phyloP scores from a whole-genome alignment of 2,797 vertebrate species.

The Tolypeutes matacus region DNA sequence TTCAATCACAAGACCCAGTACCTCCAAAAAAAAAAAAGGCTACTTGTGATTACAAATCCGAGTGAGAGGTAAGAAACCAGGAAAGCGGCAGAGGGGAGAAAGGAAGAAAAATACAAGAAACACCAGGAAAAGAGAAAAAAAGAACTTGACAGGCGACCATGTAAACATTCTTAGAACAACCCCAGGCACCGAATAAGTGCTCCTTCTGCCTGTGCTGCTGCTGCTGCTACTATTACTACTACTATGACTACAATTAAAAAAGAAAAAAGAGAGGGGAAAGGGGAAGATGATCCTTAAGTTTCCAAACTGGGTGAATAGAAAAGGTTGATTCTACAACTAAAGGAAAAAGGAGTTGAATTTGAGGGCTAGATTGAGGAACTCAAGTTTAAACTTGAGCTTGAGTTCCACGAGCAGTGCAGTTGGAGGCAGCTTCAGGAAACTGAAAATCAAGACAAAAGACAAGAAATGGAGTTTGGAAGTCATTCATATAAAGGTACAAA shows the following conservation, averaged over 20 bases:
- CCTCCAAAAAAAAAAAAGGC: not conserved
- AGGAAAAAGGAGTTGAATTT: not conserved
- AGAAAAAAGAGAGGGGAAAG: not conserved
- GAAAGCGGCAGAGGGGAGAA: not conserved
- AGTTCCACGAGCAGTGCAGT: not conserved
- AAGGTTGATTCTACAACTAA: not conserved
- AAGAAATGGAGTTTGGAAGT: not conserved
- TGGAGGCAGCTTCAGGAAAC: not conserved
- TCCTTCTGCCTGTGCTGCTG: too few relatives aligned
- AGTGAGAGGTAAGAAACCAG: not conserved
- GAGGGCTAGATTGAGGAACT: not conserved
- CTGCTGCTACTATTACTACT: not conserved
- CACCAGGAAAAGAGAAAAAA: not conserved
- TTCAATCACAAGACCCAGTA: too few relatives aligned
- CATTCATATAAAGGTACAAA: not conserved
- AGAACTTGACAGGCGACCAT: not conserved
- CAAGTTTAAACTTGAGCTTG: not conserved
- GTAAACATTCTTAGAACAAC: not conserved
- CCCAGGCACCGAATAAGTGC: fast-evolving
- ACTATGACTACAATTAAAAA: too few relatives aligned
- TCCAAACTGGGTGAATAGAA: not conserved
- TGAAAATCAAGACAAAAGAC: not conserved
- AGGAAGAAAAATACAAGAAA: not conserved
- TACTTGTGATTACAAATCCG: not conserved
- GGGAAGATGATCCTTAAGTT: not conserved